Conservation (phyloP, 1,140 invertebrate species). For the Dufourea novaeangliae region DNA sequence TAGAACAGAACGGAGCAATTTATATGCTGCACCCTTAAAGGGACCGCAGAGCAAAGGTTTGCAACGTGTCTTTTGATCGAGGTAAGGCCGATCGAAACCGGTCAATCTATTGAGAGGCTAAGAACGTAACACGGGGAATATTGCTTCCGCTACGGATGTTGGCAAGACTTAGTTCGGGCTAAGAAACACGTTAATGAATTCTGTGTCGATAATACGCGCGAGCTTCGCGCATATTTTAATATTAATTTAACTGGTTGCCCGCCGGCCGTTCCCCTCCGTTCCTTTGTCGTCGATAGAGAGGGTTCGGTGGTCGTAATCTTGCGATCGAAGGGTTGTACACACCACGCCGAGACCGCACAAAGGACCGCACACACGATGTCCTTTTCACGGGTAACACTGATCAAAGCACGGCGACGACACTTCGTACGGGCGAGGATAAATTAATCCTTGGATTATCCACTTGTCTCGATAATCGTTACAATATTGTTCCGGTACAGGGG, state of each 20-base stretch:
- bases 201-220: conserved; percentile 16
- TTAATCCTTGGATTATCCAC: background rate
- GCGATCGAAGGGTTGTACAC: background rate
- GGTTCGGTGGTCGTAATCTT: background rate
- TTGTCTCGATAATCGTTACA: background rate
- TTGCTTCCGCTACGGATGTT: conserved; percentile 17
- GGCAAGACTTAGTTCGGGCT: conserved; percentile 1
- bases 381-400: conserved; percentile 29
- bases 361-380: background rate
- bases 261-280: background rate
- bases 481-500: background rate
- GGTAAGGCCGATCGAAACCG: conserved; percentile 33
- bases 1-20: conserved; percentile 21
- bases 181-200: conserved; percentile 51
- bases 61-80: conserved; percentile 43
- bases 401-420: conserved; percentile 48
- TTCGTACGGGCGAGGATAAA: background rate
- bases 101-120: conserved; percentile 27
- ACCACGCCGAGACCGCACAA: background rate
- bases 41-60: conserved; percentile 28
- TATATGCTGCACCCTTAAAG: conserved; percentile 30
- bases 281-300: conserved; percentile 8
- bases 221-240: conserved; percentile 49
- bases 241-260: conserved; percentile 35
- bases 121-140: conserved; percentile 33